phyloP scores from a whole-genome alignment of 2,888 invertebrate genomes.

The Odontomyia ornata region DNA sequence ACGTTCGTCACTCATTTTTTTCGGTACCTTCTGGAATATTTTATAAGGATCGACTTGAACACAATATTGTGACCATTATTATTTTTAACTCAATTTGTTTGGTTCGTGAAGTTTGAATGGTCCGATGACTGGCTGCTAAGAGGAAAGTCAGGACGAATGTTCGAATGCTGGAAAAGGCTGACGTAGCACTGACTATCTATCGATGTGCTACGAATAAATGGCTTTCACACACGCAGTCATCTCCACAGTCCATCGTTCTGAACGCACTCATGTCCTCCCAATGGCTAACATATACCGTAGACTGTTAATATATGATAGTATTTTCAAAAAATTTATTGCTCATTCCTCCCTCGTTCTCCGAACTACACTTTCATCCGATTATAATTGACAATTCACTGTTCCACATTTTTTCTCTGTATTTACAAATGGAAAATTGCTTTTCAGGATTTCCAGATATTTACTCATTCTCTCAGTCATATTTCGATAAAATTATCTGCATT shows the following conservation, averaged over 20 bases:
- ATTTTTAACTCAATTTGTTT: conserved; percentile 40
- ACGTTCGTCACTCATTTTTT: conserved; percentile 33
- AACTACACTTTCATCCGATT: neutral
- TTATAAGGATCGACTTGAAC: conserved; percentile 20
- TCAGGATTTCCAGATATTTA: conserved; percentile 28
- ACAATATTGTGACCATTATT: conserved; percentile 37
- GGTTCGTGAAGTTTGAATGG: conserved; percentile 12
- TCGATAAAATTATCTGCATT: neutral
- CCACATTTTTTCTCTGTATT: neutral
- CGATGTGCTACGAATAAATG: neutral
- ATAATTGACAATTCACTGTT: conserved; percentile 36
- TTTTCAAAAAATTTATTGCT: neutral
- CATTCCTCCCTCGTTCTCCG: neutral
- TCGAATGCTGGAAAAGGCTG: neutral
- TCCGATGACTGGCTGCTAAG: neutral
- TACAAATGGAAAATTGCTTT: conserved; percentile 38
- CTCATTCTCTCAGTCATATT: too few relatives aligned
- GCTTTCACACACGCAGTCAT: neutral
- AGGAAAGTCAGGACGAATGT: neutral
- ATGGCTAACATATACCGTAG: neutral
- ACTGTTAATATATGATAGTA: neutral
- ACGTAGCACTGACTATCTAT: neutral
- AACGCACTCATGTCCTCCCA: too few relatives aligned
- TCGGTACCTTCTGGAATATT: conserved; percentile 4
- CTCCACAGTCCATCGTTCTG: neutral